Evolutionary conservation across 1,140 invertebrate genomes (phyloP), one percentile per base, ranked within the genome.

Genomic region (Pseudomyrmex pallidus): DNA sequence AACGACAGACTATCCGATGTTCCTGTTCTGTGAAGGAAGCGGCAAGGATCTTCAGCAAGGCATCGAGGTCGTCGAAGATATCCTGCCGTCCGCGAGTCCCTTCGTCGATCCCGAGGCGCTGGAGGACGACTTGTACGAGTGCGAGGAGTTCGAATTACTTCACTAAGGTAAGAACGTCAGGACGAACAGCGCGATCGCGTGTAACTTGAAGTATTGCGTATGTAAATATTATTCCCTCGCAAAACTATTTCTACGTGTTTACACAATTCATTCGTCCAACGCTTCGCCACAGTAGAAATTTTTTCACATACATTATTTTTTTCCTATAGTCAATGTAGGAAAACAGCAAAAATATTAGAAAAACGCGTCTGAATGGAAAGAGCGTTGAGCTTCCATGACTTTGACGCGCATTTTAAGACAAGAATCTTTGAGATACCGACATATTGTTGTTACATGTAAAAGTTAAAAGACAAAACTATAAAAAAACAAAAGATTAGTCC

Each of bases 1-100:
- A 95, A 93, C 84, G 86, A 94, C 91, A 46, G 96, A 97, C 87
- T 98, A 98, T 94, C 97, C 97, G 22, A 96, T 98, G 94, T 98
- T 98, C 94, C 96, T 96, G 48, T 96, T 98, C 90, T 96, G 96
- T 78, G 95, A 97, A 83, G 97, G 97, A 62, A 96, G 95, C 84
- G 95, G 96, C 87, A 92, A 92, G 82, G 95, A 97, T 89, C 90
- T 96, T 46, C 93, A 94, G 66, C 93, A 63, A 92, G 95, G 17
- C 94, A 95, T 91, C 91, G 96, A 91, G 93, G 94, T 83, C 92
- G 95, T 83, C 91, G 95, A 82, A 85, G 95, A 74, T 92, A 95
- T 94, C 91, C 95, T 94, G 90, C 95, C 95, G 84, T 95, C 95
- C 89, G 90, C 91, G 89, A 95, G 91, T 76, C 93, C 93, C 85